Evolutionary conservation across 1,140 invertebrate species (phyloP), one percentile per base, ranked within the genome.

Genomic region (Pteromalus puparum): DNA sequence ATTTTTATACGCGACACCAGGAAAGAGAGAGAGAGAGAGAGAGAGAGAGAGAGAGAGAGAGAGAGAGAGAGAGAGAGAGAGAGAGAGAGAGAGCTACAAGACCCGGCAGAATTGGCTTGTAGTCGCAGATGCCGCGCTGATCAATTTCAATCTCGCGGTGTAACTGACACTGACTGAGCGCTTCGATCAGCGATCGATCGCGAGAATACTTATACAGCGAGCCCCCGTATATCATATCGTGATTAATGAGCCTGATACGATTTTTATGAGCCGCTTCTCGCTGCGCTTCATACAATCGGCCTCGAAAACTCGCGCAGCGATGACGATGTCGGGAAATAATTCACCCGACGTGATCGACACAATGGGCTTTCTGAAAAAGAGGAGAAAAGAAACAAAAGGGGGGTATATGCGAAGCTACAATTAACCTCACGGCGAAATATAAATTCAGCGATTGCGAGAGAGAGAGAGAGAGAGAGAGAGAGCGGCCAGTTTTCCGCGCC

Each of bases 111-210:
- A 61, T 61, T 61, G 53, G 46, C 67, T 53, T 84, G 82, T 73
- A 61, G 68, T 72, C 48, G 12, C 82, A 73, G 82, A 90, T 88
- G 88, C 81, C 87, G 80, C 82, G 82, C 86, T 84, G 86, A 88
- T 88, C 83, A 87, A 78, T 85, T 86, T 75, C 28, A 34, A 81
- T 79, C 83, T 13, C 42, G 75, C n/a, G 46, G 18, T 24, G 67
- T 73, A 42, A 24, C 30, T 72, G 67, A 73, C 72, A 38, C 24
- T 65, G 12, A 67, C 70, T 12, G 30, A 12, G 68, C 12, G n/a
- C 18, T 34, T 77, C 38, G 42, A 68, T 77, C 61, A 76, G 48
- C 34, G n/a, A 83, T 75, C 68, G 38, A 83, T 82, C 77, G 53
- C 53, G 5, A 21, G n/a, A 46, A 76, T 48, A 46, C 61, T 82